Evolutionary conservation across 2,797 vertebrate genomes (phyloP).

Genomic region (Triplophysa yarkandensis): DNA sequence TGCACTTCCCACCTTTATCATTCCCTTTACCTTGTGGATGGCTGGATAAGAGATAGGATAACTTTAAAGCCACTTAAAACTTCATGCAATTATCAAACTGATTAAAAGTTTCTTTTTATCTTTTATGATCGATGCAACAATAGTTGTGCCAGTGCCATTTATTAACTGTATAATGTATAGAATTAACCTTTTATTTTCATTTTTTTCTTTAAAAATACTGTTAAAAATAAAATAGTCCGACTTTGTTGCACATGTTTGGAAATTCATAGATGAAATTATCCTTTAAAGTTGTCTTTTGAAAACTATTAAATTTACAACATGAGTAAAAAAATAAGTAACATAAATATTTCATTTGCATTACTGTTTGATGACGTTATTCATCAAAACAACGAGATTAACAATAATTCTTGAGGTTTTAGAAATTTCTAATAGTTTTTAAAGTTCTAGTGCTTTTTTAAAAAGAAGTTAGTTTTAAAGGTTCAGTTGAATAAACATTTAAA

Average conservation of each 20-base stretch:
- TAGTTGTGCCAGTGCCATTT: neutral
- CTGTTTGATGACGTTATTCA: neutral
- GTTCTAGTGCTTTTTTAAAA: too few relatives aligned
- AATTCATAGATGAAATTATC: neutral
- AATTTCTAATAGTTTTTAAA: too few relatives aligned
- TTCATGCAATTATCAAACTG: slow-evolving; percentile 14
- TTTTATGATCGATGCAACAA: neutral
- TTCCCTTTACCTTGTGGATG: slow-evolving; percentile 95
- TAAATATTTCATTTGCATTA: neutral
- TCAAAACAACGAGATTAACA: neutral
- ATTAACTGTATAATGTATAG: neutral
- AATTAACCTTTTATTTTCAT: neutral
- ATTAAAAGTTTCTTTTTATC: neutral
- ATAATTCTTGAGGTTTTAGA: too few relatives aligned
- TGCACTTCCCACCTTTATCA: slow-evolving; percentile 79
- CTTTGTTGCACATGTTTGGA: neutral
- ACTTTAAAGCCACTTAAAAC: neutral
- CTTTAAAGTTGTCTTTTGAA: neutral
- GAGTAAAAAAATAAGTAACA: neutral
- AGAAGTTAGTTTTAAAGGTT: too few relatives aligned
- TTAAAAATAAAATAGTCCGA: slow-evolving; percentile 24
- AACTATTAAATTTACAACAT: neutral
- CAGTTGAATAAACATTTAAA: too few relatives aligned
- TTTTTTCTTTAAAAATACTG: neutral
- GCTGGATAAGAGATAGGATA: slow-evolving; percentile 72